These are phyloP conservation scores for Galleria mellonella DNA, from an alignment of 1,140 invertebrate genomes.

Conservation along the genomic window DNA sequence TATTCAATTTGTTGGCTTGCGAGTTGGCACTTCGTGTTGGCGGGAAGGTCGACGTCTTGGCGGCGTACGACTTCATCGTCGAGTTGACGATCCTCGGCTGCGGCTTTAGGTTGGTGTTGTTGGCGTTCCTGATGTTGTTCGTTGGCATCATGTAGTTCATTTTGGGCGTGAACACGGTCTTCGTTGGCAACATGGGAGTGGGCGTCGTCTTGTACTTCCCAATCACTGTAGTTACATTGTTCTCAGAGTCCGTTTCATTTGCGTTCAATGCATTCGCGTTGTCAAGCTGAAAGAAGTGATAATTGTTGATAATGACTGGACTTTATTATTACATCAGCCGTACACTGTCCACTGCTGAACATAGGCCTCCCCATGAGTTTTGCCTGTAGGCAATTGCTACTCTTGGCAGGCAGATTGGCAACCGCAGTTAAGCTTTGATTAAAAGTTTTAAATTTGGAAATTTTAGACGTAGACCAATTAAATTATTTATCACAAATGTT, in stretches of 20 bases:
- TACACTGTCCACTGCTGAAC: too few species aligned
- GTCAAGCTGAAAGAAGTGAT: slow-evolving; percentile 49
- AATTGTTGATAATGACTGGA: too few species aligned
- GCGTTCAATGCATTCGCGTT: slow-evolving; percentile 56
- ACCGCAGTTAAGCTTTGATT: too few species aligned
- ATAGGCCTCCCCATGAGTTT: too few species aligned
- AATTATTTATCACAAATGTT: too few species aligned
- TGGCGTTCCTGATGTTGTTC: slow-evolving; percentile 58
- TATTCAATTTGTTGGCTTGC: slow-evolving; percentile 40
- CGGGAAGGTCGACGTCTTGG: slow-evolving; percentile 66
- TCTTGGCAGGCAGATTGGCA: too few species aligned
- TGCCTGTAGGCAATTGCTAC: too few species aligned
- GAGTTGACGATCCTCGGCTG: slow-evolving; percentile 46
- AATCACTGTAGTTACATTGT: slow-evolving; percentile 60
- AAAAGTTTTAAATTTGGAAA: too few species aligned
- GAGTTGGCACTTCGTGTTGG: slow-evolving; percentile 63
- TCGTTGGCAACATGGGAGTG: slow-evolving; percentile 52
- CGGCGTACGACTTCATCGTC: slow-evolving; percentile 48
- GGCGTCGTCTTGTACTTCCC: slow-evolving; percentile 58
- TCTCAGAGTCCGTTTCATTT: slow-evolving; percentile 57
- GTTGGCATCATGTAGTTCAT: slow-evolving; percentile 63
- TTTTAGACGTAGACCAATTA: too few species aligned
- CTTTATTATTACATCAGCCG: too few species aligned
- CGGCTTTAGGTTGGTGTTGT: slow-evolving; percentile 57
- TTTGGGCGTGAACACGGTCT: slow-evolving; percentile 54